phyloP scores from a whole-genome alignment of 2,888 invertebrate genomes.

The Oxyteleia sp. region DNA sequence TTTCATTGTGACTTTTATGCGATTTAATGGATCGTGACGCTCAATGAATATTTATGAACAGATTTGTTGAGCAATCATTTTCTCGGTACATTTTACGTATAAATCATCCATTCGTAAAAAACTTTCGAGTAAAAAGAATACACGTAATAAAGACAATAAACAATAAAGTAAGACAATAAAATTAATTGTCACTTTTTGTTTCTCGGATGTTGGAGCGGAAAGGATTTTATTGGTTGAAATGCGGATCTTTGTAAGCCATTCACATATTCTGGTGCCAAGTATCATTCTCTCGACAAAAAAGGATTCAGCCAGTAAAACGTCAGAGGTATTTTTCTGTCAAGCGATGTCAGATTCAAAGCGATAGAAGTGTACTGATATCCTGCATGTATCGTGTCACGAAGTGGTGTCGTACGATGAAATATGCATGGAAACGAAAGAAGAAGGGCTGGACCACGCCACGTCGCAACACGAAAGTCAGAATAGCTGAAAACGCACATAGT shows the following conservation, averaged over 20 bases:
- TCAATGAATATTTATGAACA: too few relatives aligned
- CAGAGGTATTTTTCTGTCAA: slow-evolving; percentile 62
- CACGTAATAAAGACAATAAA: too few relatives aligned
- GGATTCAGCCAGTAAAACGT: slow-evolving; percentile 58
- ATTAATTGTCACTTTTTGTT: too few relatives aligned
- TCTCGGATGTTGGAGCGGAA: neutral
- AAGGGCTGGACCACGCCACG: slow-evolving; percentile 57
- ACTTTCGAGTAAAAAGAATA: too few relatives aligned
- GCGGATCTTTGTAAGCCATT: slow-evolving; percentile 36
- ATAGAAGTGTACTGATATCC: slow-evolving; percentile 65
- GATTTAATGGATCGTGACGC: too few relatives aligned
- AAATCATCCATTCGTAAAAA: too few relatives aligned
- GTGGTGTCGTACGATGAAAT: slow-evolving; percentile 64
- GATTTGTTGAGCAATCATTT: too few relatives aligned
- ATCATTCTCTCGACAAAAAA: slow-evolving; percentile 46
- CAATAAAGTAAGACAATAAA: too few relatives aligned
- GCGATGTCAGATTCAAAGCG: slow-evolving; percentile 56
- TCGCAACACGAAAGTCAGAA: slow-evolving; percentile 52
- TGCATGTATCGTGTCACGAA: slow-evolving; percentile 61
- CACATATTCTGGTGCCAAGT: slow-evolving; percentile 43
- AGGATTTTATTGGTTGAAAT: slow-evolving; percentile 36
- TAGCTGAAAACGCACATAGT: slow-evolving; percentile 52
- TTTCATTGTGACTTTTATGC: too few relatives aligned
- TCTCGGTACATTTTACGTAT: too few relatives aligned
- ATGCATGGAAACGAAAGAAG: slow-evolving; percentile 68